These are phyloP conservation scores for Pseudomyrmex pallidus DNA, from an alignment of 1,140 invertebrate species.

Conservation along the genomic window DNA sequence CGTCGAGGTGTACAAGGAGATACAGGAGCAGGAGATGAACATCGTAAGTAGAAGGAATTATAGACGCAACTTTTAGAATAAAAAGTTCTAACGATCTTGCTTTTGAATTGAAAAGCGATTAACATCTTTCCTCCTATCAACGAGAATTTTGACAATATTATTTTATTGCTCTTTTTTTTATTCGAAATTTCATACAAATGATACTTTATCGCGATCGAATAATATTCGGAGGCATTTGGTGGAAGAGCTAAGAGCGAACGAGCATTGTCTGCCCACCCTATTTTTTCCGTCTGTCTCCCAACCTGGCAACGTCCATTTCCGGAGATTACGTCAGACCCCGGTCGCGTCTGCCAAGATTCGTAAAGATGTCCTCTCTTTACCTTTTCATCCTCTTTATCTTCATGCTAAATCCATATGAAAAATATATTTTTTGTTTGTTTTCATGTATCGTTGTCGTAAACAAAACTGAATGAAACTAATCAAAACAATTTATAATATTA, in stretches of 20 bases:
- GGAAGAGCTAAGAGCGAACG: slow-evolving; percentile 26
- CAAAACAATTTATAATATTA: background rate
- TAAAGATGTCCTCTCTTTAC: slow-evolving; percentile 53
- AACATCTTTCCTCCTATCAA: too few species aligned
- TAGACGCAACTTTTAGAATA: background rate
- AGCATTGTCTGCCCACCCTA: slow-evolving; percentile 44
- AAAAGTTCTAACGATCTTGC: background rate
- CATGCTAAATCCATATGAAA: slow-evolving; percentile 56
- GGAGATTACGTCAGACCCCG: slow-evolving; percentile 67
- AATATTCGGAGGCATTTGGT: slow-evolving; percentile 27
- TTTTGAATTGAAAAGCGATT: background rate
- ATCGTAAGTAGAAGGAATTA: slow-evolving; percentile 89
- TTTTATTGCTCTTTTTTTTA: background rate
- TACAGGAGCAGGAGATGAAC: slow-evolving; percentile 96
- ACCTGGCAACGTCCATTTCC: slow-evolving; percentile 55
- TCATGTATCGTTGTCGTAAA: background rate
- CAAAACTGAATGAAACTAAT: background rate
- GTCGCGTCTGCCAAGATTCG: slow-evolving; percentile 66
- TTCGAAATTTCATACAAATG: background rate
- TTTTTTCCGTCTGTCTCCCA: slow-evolving; percentile 42
- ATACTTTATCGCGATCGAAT: slow-evolving; percentile 17
- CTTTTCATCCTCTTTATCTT: background rate
- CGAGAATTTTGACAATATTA: slow-evolving; percentile 3
- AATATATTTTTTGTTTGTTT: slow-evolving; percentile 20
- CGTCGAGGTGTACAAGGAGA: slow-evolving; percentile 96